phyloP scores from a whole-genome alignment of 2,888 invertebrate genomes.

The Villa cingulata region DNA sequence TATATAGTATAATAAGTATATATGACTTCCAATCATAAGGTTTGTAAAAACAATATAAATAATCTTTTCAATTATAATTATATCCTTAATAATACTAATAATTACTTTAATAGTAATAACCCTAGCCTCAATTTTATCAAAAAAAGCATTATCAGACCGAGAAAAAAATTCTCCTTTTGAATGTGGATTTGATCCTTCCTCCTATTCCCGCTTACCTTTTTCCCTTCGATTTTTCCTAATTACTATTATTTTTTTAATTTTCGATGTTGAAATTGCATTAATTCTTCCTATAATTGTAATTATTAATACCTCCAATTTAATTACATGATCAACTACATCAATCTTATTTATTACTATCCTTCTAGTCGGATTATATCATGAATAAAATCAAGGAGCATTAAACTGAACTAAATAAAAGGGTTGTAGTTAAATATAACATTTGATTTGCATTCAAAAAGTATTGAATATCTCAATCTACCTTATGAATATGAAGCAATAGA shows the following conservation, averaged over 20 bases:
- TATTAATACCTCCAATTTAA: slow-evolving; percentile 26
- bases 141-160: slow-evolving; percentile 45
- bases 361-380: slow-evolving; percentile 40
- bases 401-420: slow-evolving; percentile 38
- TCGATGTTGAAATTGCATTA: slow-evolving; percentile 57
- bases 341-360: slow-evolving; percentile 40
- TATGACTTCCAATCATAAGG: too few relatives aligned
- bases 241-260: slow-evolving; percentile 56
- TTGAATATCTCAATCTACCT: slow-evolving; percentile 29
- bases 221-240: slow-evolving; percentile 51
- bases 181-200: slow-evolving; percentile 46
- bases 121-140: slow-evolving; percentile 39
- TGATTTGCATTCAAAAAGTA: slow-evolving; percentile 39
- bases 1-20: too few relatives aligned
- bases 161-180: slow-evolving; percentile 54
- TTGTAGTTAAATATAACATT: slow-evolving; percentile 38
- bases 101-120: slow-evolving; percentile 40
- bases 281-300: slow-evolving; percentile 44
- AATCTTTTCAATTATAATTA: slow-evolving; percentile 37
- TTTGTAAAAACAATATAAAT: slow-evolving; percentile 45
- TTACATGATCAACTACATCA: slow-evolving; percentile 22
- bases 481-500: slow-evolving; percentile 37
- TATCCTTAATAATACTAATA: slow-evolving; percentile 31
- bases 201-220: slow-evolving; percentile 40
- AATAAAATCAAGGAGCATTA: slow-evolving; percentile 48